These are phyloP conservation scores for Corythaeola cristata DNA, from an alignment of 2,113 vertebrate genomes.

Conservation along the genomic window DNA sequence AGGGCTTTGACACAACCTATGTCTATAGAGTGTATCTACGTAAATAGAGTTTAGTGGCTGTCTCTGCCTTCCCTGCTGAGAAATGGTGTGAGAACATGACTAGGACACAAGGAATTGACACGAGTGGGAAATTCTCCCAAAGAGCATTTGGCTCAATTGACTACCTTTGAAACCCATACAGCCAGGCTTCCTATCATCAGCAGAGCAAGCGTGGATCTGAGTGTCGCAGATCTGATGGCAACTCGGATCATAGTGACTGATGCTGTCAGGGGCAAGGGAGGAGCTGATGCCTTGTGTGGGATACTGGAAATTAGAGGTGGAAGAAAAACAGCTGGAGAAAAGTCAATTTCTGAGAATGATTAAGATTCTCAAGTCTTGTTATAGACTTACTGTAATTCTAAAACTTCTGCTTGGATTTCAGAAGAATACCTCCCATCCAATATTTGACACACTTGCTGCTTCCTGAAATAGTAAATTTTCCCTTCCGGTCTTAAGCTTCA, in stretches of 20 bases:
- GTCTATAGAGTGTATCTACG: not conserved
- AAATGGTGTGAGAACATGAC: not conserved
- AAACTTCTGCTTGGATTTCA: not conserved
- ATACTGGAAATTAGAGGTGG: not conserved
- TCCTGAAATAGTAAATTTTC: not conserved
- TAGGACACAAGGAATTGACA: not conserved
- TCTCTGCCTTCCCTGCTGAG: not conserved
- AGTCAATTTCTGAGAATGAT: not conserved
- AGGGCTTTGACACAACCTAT: not conserved
- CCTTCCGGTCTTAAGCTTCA: not conserved
- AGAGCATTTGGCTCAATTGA: not conserved
- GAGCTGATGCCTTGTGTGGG: not conserved
- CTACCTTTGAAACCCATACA: not conserved
- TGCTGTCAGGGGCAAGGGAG: not conserved
- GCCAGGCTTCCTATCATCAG: not conserved
- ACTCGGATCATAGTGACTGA: not conserved
- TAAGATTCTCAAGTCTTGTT: not conserved
- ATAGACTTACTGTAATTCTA: not conserved
- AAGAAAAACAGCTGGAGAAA: not conserved
- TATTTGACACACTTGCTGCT: not conserved
- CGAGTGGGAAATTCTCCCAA: not conserved
- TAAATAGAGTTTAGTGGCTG: not conserved
- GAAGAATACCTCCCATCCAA: not conserved
- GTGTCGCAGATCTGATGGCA: not conserved
- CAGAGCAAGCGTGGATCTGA: not conserved